These are phyloP conservation scores for Cottoperca gobio DNA, from an alignment of 2,797 vertebrate genomes.

Conservation along the genomic window DNA sequence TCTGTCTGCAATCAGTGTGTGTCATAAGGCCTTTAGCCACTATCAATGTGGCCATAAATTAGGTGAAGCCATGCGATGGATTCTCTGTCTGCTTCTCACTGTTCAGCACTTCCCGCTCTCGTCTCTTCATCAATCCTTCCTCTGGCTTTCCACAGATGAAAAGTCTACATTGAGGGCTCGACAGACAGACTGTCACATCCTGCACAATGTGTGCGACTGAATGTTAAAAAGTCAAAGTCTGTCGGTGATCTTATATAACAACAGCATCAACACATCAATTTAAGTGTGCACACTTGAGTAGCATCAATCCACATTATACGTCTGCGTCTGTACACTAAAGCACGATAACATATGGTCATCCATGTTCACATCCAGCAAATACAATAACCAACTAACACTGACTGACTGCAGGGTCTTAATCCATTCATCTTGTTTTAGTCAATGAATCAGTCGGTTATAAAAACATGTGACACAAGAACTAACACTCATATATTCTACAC, in stretches of 20 bases:
- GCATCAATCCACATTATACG: neutral
- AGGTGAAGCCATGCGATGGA: constrained; percentile 51
- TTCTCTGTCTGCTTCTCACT: constrained; percentile 42
- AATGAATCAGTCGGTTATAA: no score
- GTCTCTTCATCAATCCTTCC: constrained; percentile 43
- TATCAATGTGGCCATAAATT: constrained; percentile 67
- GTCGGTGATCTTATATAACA: neutral
- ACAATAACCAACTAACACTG: neutral
- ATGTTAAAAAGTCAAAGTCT: constrained; percentile 22
- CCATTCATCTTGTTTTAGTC: no score
- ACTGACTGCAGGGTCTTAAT: neutral
- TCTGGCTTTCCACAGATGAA: constrained; percentile 46
- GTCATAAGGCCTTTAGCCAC: constrained; percentile 59
- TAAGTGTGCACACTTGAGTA: neutral
- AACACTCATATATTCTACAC: no score
- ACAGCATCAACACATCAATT: neutral
- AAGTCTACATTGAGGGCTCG: constrained; percentile 38
- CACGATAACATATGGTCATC: neutral
- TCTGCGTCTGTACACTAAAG: neutral
- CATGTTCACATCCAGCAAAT: neutral
- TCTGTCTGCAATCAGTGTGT: constrained; percentile 40
- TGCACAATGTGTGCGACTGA: constrained; percentile 23
- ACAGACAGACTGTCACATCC: constrained; percentile 38
- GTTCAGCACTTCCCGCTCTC: constrained; percentile 23
- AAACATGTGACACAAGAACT: no score